Percentiles rank a stretch among this genome's conserved stretches.
Conservation (phyloP, 2,113 vertebrate species). For the Salminus brasiliensis region DNA sequence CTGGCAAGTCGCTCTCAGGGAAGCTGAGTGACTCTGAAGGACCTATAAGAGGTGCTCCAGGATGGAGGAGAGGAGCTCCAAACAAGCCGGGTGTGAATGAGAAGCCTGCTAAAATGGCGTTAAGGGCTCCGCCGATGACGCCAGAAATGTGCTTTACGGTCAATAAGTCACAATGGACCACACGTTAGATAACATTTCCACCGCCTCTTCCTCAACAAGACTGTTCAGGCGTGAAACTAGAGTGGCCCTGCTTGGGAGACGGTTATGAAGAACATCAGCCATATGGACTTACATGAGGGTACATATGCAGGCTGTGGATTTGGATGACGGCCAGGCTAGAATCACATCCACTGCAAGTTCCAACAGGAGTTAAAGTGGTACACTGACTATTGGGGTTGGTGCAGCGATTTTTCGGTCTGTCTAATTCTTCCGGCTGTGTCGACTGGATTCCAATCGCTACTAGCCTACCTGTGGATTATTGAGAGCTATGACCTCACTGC, state of each 20-base stretch:
- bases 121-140: slow-evolving; percentile 4
- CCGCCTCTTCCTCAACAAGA: neutral
- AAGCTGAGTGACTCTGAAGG: slow-evolving; percentile 43
- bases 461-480: slow-evolving; percentile 36
- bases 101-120: slow-evolving; percentile 1
- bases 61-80: slow-evolving; percentile 24
- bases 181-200: slow-evolving; percentile 17
- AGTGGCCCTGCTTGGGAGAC: slow-evolving; percentile 11
- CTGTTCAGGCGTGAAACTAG: neutral
- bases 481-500: slow-evolving; percentile 25
- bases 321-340: slow-evolving; percentile 15
- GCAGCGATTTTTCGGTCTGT: neutral
- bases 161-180: slow-evolving; percentile 13
- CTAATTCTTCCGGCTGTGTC: slow-evolving; percentile 26
- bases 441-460: slow-evolving; percentile 23
- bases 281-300: slow-evolving; percentile 16
- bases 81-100: slow-evolving; percentile 31
- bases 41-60: slow-evolving; percentile 38
- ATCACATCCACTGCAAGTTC: neutral
- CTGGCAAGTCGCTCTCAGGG: slow-evolving; percentile 49
- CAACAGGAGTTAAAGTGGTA: slow-evolving; percentile 5
- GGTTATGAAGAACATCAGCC: neutral
- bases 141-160: slow-evolving; percentile 12
- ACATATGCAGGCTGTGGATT: slow-evolving; percentile 8
- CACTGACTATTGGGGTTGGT: neutral